Conservation (phyloP, 1,140 invertebrate species). For the Gonioctena quinquepunctata region DNA sequence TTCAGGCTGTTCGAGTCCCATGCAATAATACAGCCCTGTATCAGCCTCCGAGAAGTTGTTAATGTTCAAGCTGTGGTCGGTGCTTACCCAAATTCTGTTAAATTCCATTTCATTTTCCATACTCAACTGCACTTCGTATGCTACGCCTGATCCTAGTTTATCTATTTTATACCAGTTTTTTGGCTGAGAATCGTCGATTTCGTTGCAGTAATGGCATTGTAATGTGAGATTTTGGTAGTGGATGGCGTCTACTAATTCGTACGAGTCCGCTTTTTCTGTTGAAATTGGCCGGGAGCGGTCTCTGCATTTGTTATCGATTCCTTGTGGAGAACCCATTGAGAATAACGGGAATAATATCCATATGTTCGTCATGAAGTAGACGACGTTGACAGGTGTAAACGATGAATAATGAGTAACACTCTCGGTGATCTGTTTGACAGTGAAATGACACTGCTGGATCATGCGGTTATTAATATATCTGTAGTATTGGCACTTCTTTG, state of each 20-base stretch:
- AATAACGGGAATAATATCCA: not conserved
- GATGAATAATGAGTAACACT: too few relatives aligned
- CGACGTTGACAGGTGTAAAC: too few relatives aligned
- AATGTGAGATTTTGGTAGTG: constrained; percentile 54
- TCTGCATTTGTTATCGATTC: constrained; percentile 52
- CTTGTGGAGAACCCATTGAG: not conserved
- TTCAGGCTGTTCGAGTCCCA: constrained; percentile 55
- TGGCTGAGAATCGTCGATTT: constrained; percentile 49
- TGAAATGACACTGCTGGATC: too few relatives aligned
- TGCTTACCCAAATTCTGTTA: constrained; percentile 55
- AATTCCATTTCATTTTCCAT: constrained; percentile 57
- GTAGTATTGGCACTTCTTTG: too few relatives aligned
- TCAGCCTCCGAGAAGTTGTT: constrained; percentile 52
- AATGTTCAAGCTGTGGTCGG: constrained; percentile 57
- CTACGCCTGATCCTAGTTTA: constrained; percentile 38
- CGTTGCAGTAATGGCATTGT: constrained; percentile 58
- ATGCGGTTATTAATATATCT: too few relatives aligned
- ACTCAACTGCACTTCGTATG: constrained; percentile 51
- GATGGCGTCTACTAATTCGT: constrained; percentile 56
- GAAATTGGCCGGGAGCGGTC: constrained; percentile 55
- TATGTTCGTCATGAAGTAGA: too few relatives aligned
- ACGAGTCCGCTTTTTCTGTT: constrained; percentile 56
- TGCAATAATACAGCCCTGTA: constrained; percentile 59
- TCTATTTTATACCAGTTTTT: constrained; percentile 61
- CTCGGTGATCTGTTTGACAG: too few relatives aligned